A percentile compares a stretch with the other conserved stretches of the same genome.
These are phyloP conservation scores for Nesidiocoris tenuis DNA, from an alignment of 2,888 invertebrate genomes.

Conservation along the genomic window DNA sequence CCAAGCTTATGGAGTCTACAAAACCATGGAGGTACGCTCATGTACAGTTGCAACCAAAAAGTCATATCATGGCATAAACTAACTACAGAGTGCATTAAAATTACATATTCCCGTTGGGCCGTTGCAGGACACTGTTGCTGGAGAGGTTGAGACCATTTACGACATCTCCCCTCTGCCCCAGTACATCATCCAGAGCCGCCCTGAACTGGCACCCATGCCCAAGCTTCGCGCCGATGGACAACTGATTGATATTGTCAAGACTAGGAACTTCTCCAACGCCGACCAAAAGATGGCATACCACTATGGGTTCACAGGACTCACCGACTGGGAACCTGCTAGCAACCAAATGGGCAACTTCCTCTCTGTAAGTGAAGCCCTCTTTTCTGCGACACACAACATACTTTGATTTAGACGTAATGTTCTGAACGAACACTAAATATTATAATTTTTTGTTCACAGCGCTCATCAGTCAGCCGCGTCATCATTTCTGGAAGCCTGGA, in stretches of 20 bases:
- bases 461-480: constrained; percentile 61
- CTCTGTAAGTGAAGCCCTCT: constrained; percentile 54
- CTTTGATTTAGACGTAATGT: neutral
- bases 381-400: neutral
- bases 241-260: constrained; percentile 65
- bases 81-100: neutral
- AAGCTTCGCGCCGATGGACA: constrained; percentile 57
- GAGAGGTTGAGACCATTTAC: constrained; percentile 69
- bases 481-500: constrained; percentile 61
- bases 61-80: too few species aligned
- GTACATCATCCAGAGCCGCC: constrained; percentile 59
- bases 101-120: neutral
- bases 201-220: constrained; percentile 58
- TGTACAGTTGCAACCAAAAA: too few species aligned
- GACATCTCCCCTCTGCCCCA: constrained; percentile 63
- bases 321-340: constrained; percentile 59
- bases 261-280: constrained; percentile 65
- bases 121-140: constrained; percentile 63
- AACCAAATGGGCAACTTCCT: constrained; percentile 60
- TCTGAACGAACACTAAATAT: too few species aligned
- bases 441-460: constrained; percentile 54
- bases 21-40: constrained; percentile 64
- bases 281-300: constrained; percentile 65
- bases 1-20: constrained; percentile 61
- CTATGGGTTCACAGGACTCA: constrained; percentile 62